These are phyloP conservation scores for Pipistrellus pipistrellus DNA, from an alignment of 2,797 vertebrate genomes.

Conservation along the genomic window DNA sequence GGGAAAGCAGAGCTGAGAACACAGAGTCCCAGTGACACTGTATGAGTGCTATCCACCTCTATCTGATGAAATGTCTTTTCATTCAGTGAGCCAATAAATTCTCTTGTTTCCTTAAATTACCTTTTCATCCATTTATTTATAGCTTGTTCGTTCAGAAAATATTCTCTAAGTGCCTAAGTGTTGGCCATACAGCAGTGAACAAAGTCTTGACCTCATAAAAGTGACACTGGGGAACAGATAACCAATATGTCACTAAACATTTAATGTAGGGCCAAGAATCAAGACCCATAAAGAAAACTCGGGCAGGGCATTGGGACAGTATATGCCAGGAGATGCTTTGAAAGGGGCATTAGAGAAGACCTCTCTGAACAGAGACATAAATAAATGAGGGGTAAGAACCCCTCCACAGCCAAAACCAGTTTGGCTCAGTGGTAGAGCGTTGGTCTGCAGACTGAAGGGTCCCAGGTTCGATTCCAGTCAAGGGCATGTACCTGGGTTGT, in stretches of 20 bases:
- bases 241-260: background rate
- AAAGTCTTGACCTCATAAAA: background rate
- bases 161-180: background rate
- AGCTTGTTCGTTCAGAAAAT: background rate
- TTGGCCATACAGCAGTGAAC: background rate
- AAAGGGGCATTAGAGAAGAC: background rate
- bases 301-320: background rate
- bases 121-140: background rate
- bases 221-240: background rate
- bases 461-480: too few relatives aligned
- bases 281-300: background rate
- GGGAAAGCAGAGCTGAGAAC: background rate
- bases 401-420: too few relatives aligned
- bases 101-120: background rate
- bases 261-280: background rate
- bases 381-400: background rate
- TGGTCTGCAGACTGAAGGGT: too few relatives aligned
- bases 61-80: background rate
- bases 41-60: background rate
- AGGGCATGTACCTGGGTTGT: too few relatives aligned
- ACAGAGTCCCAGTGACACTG: fast-evolving
- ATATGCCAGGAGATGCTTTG: background rate
- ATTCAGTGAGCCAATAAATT: background rate
- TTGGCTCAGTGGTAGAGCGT: too few relatives aligned
- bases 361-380: background rate